phyloP scores from a whole-genome alignment of 2,113 vertebrate species.

The Melanerpes formicivorus region DNA sequence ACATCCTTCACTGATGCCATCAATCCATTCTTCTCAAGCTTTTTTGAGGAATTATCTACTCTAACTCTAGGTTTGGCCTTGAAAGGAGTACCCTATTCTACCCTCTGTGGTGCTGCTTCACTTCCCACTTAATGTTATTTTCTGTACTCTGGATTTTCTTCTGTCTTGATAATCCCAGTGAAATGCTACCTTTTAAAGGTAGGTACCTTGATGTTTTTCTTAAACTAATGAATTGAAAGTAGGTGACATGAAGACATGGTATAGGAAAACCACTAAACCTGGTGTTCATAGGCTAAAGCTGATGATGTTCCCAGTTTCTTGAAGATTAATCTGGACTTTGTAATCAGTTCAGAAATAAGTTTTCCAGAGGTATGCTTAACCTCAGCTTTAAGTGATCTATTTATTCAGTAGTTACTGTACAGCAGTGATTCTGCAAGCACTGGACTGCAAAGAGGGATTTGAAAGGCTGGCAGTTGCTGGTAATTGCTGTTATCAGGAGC shows the following conservation, averaged over 20 bases:
- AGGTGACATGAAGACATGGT: neutral
- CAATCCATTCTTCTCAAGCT: accelerated
- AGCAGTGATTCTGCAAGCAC: neutral
- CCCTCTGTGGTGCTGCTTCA: neutral
- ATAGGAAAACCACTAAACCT: neutral
- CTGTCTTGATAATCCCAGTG: neutral
- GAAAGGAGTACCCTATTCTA: neutral
- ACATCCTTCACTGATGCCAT: accelerated
- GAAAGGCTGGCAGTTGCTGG: neutral
- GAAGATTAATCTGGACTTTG: slow-evolving; percentile 12
- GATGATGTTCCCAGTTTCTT: neutral
- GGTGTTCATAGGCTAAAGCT: neutral
- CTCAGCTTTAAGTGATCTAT: neutral
- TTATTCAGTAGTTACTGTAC: neutral
- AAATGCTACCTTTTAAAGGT: neutral
- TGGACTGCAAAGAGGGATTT: neutral
- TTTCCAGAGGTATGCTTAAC: neutral
- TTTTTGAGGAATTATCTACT: neutral
- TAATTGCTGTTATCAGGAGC: neutral
- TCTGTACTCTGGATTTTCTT: neutral
- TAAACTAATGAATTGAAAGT: neutral
- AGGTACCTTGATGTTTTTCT: neutral
- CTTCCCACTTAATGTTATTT: neutral
- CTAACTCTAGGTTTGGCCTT: neutral
- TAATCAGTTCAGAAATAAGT: neutral